phyloP scores from a whole-genome alignment of 2,888 invertebrate species.

The Macrosiphum euphorbiae region DNA sequence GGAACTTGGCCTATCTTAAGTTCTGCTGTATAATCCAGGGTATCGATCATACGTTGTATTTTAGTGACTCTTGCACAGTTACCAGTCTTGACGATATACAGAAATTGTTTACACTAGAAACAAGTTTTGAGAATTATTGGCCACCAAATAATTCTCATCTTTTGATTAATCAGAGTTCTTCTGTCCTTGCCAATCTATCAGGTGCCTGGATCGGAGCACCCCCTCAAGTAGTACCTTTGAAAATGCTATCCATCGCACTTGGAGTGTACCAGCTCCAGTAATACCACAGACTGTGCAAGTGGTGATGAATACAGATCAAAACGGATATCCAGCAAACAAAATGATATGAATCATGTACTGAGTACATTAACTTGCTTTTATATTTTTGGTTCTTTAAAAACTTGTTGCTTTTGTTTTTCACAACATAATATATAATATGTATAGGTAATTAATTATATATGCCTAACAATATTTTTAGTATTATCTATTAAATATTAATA shows the following conservation, averaged over 20 bases:
- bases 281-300: conserved; percentile 5
- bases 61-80: conserved; percentile 90
- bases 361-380: too few relatives aligned
- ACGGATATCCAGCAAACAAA: too few relatives aligned
- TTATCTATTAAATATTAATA: too few relatives aligned
- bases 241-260: conserved; percentile 21
- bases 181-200: not conserved
- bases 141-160: conserved; percentile 81
- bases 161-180: conserved; percentile 67
- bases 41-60: conserved; percentile 90
- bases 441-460: too few relatives aligned
- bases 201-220: conserved; percentile 10
- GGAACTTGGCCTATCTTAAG: conserved; percentile 93
- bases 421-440: too few relatives aligned
- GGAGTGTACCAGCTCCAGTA: conserved; percentile 64
- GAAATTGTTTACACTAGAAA: conserved; percentile 90
- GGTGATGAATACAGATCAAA: not conserved
- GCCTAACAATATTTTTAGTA: too few relatives aligned
- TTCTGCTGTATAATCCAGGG: conserved; percentile 96
- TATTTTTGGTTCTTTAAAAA: not conserved
- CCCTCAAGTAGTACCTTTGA: conserved; percentile 45
- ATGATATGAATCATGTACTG: too few relatives aligned
- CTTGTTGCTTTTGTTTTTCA: not conserved
- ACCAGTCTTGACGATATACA: conserved; percentile 91
- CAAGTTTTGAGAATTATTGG: conserved; percentile 93